Evolutionary conservation across 2,113 vertebrate genomes (phyloP).

Genomic region (Campylorhamphus procurvoides): DNA sequence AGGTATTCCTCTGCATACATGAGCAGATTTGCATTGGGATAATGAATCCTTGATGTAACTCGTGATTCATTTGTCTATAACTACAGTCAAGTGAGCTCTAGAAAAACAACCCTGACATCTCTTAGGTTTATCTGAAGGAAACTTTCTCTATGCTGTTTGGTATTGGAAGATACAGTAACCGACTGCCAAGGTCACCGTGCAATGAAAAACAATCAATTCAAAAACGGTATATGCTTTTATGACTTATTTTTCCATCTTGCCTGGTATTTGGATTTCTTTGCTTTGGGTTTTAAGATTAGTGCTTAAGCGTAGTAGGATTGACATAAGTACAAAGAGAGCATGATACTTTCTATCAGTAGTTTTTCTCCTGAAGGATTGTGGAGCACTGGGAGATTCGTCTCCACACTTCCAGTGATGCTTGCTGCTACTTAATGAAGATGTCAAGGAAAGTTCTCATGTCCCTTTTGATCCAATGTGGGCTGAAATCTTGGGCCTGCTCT

Average conservation of each 20-base stretch:
- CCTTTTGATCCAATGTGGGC: background rate
- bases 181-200: background rate
- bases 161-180: background rate
- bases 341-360: background rate
- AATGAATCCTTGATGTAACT: background rate
- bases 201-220: background rate
- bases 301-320: background rate
- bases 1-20: background rate
- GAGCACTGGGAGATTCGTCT: background rate
- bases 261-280: background rate
- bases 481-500: background rate
- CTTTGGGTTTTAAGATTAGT: background rate
- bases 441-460: background rate
- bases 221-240: background rate
- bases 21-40: background rate
- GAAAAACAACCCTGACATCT: background rate
- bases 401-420: background rate
- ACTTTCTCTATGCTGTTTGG: background rate
- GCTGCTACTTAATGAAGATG: background rate
- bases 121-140: background rate
- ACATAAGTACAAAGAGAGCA: background rate
- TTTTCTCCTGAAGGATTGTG: background rate
- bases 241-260: background rate
- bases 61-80: background rate
- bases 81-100: background rate